Evolutionary conservation across 2,888 invertebrate genomes (phyloP).

Genomic region (Athalia cordata): DNA sequence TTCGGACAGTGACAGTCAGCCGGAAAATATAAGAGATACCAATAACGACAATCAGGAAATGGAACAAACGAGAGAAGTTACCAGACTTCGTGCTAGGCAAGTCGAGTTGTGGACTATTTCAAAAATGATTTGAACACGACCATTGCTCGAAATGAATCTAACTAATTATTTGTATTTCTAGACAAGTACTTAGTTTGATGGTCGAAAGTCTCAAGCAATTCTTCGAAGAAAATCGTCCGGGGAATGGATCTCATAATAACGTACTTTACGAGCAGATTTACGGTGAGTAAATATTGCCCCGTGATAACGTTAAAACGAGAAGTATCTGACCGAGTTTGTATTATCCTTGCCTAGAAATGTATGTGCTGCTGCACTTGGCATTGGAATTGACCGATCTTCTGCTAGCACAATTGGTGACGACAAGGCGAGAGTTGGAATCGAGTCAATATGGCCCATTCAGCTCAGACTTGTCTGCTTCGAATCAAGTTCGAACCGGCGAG

Average conservation of each 20-base stretch:
- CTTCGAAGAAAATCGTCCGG: slow-evolving; percentile 72
- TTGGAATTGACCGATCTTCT: slow-evolving; percentile 74
- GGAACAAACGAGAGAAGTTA: slow-evolving; percentile 59
- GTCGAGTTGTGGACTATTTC: background rate
- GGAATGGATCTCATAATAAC: slow-evolving; percentile 58
- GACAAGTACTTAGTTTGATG: slow-evolving; percentile 73
- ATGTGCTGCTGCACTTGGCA: slow-evolving; percentile 72
- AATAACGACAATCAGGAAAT: slow-evolving; percentile 55
- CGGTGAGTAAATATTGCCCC: slow-evolving; percentile 56
- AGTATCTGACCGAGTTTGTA: slow-evolving; percentile 5
- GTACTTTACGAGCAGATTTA: slow-evolving; percentile 65
- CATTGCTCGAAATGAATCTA: background rate
- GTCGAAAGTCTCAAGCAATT: slow-evolving; percentile 74
- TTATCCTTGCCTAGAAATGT: slow-evolving; percentile 57
- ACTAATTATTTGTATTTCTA: slow-evolving; percentile 50
- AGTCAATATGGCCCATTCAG: slow-evolving; percentile 60
- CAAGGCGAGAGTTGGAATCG: slow-evolving; percentile 66
- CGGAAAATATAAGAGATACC: slow-evolving; percentile 49
- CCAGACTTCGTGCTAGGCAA: slow-evolving; percentile 57
- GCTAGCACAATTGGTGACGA: slow-evolving; percentile 71
- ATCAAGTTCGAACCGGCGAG: slow-evolving; percentile 20
- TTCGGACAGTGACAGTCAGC: slow-evolving; percentile 51
- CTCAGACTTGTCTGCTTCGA: slow-evolving; percentile 48
- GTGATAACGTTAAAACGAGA: background rate
- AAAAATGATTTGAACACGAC: background rate